Conservation (phyloP, 2,113 vertebrate species). For the Austrofundulus limnaeus region DNA sequence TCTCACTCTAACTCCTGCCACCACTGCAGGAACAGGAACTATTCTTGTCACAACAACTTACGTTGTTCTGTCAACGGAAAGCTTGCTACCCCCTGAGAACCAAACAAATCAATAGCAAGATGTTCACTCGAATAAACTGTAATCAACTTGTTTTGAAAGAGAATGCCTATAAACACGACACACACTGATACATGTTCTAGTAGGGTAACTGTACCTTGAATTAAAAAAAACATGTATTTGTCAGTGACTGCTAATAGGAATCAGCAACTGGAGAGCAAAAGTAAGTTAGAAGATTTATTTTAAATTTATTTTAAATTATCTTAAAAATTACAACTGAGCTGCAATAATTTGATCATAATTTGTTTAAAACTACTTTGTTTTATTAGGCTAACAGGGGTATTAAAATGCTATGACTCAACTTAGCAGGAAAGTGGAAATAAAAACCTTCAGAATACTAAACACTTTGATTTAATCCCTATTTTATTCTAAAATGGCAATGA, state of each 20-base stretch:
- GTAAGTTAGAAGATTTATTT: background rate
- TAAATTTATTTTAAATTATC: no score
- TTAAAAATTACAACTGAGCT: background rate
- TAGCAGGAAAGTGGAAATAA: background rate
- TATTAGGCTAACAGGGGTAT: background rate
- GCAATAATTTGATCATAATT: background rate
- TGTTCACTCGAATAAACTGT: constrained; percentile 60
- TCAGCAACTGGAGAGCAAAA: background rate
- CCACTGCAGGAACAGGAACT: constrained; percentile 2
- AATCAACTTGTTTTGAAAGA: constrained; percentile 57
- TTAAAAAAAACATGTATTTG: no score
- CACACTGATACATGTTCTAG: background rate
- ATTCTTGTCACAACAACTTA: constrained; percentile 8
- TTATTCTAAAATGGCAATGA: constrained; percentile 13
- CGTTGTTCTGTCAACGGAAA: constrained; percentile 38
- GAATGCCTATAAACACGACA: constrained; percentile 28
- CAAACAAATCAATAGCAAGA: constrained; percentile 75
- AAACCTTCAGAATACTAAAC: background rate
- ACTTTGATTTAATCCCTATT: constrained; percentile 7
- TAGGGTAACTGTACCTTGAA: constrained; percentile 5
- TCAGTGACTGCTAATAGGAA: no score
- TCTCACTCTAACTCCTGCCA: constrained; percentile 22
- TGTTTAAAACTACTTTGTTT: background rate
- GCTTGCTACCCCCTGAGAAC: constrained; percentile 44
- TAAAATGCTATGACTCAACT: constrained; percentile 6